phyloP scores from a whole-genome alignment of 2,797 vertebrate species.

The Balearica regulorum region DNA sequence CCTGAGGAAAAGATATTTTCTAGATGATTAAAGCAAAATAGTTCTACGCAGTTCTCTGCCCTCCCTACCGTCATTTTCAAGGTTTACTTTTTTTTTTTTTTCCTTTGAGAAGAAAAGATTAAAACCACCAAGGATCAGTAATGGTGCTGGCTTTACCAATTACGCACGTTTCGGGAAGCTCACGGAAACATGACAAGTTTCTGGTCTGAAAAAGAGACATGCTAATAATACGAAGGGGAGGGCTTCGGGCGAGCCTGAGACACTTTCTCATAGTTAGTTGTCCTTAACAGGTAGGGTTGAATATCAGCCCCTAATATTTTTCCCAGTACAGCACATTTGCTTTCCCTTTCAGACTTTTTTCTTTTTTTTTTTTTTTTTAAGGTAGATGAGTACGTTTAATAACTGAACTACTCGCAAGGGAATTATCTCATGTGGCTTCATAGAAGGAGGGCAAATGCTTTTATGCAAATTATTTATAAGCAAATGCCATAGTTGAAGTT shows the following conservation, averaged over 20 bases:
- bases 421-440: background rate
- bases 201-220: background rate
- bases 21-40: background rate
- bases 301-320: background rate
- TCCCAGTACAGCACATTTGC: background rate
- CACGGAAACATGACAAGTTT: background rate
- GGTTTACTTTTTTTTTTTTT: too few species aligned
- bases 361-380: background rate
- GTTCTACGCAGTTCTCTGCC: background rate
- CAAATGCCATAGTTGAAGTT: background rate
- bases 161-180: background rate
- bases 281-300: background rate
- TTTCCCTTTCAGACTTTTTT: background rate
- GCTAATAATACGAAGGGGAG: background rate
- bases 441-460: background rate
- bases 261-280: background rate
- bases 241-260: background rate
- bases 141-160: background rate
- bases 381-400: background rate
- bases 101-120: background rate
- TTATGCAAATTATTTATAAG: background rate
- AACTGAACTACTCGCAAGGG: background rate
- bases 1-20: background rate
- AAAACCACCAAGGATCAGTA: background rate
- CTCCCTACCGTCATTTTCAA: background rate